Conservation (phyloP, 2,888 invertebrate genomes). For the Hirtodrosophila histrioides region DNA sequence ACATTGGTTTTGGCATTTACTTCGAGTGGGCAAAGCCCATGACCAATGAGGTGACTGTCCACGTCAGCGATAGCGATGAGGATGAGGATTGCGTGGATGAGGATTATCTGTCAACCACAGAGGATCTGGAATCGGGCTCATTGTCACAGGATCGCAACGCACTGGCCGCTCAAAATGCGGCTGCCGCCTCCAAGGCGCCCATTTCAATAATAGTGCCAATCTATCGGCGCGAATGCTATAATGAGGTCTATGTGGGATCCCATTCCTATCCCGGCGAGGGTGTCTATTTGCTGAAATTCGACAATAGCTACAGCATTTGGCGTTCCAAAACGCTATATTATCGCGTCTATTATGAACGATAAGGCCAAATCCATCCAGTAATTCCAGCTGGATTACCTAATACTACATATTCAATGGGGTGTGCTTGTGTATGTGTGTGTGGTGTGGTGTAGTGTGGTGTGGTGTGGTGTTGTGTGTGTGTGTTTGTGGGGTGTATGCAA, state of each 20-base stretch:
- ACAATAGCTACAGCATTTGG: constrained; percentile 99
- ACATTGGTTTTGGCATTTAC: constrained; percentile 98
- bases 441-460: not conserved
- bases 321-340: constrained; percentile 99
- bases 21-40: constrained; percentile 98
- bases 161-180: constrained; percentile 48
- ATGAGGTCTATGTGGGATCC: constrained; percentile 98
- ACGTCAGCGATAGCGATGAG: constrained; percentile 97
- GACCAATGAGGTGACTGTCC: constrained; percentile 93
- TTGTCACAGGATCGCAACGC: constrained; percentile 74
- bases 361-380: constrained; percentile 36
- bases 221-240: constrained; percentile 97
- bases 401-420: constrained; percentile 1
- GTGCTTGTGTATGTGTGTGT: constrained; percentile 3
- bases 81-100: constrained; percentile 87
- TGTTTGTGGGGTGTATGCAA: constrained; percentile 7
- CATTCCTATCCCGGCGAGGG: constrained; percentile 99
- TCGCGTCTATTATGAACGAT: constrained; percentile 97
- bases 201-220: constrained; percentile 95
- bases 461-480: too few species aligned
- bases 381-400: constrained; percentile 13
- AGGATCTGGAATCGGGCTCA: constrained; percentile 88
- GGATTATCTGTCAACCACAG: constrained; percentile 83
- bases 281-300: constrained; percentile 98
- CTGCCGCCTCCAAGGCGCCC: constrained; percentile 71